Base-by-base conservation (phyloP, 2,113 vertebrate species). In the Bubo blakistoni region DNA sequence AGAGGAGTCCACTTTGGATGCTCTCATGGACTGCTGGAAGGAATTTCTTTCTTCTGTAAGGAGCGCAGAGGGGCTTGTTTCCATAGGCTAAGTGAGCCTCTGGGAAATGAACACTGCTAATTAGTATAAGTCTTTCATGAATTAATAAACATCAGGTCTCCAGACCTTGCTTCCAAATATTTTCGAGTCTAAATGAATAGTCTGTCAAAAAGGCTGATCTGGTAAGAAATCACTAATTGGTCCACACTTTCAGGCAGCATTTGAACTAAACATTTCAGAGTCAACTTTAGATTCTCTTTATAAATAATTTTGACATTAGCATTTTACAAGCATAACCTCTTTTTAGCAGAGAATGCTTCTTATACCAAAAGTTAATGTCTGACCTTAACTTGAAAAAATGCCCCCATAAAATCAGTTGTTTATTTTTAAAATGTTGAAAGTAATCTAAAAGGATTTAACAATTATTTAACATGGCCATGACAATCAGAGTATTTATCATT, bases 401-500 rank as follows among this genome's bases (percentile, higher is more conserved):
- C 4, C 24, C 76, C 36, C 34, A 54, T 84, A 62, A 83, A 94
- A 77, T 27, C 58, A 76, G 42, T 30, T 88, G 25, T 83, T 90
- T 92, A 59, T 86, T 94, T 95, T 86, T 79, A 71, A 90, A 92
- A 86, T 67, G 34, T 61, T 93, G 54, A 69, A 89, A 90, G 65
- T 13, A 80, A 87, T 54, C 44, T 91, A 85, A 77, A 59, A 78
- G 40, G 6, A 66, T 59, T 90, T 92, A 29, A 72, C 77, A 84
- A 95, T 92, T 95, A 97, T 92, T 93, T 81, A 86, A 86, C 16
- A 55, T 86, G 84, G 32, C 47, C 66, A 77, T 71, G 63, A 36
- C 34, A 49, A 90, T 79, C 38, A 74, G 65, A 83, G 20, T 83
- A 65, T 19, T 90, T 70, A 72, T 88, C 36, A 97, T 7, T 92